Conservation (phyloP, 2,888 invertebrate species). For the Ichneumoninae sp. region DNA sequence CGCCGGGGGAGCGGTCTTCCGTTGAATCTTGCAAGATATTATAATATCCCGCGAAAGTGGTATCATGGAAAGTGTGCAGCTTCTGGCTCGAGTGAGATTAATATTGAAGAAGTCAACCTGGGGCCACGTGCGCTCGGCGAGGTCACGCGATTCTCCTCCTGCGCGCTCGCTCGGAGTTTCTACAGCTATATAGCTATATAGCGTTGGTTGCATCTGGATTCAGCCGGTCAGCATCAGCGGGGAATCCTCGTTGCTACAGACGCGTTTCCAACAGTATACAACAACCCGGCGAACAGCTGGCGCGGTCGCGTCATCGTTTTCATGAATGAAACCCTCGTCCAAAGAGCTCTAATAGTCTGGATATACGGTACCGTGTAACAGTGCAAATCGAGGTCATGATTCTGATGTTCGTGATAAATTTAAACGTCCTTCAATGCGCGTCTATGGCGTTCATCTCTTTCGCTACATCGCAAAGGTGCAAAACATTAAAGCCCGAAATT, state of each 20-base stretch:
- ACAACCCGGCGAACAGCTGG: conserved; percentile 49
- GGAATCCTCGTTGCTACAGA: conserved; percentile 35
- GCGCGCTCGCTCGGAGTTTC: conserved; percentile 2
- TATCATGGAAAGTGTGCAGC: conserved; percentile 3
- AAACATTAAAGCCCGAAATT: too few species aligned
- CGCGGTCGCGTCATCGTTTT: conserved; percentile 48
- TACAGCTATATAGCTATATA: conserved; percentile 16
- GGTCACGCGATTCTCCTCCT: conserved; percentile 40
- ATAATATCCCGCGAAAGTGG: conserved; percentile 18
- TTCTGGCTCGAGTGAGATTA: conserved; percentile 34
- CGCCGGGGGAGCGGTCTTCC: conserved; percentile 1
- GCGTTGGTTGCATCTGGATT: conserved; percentile 30
- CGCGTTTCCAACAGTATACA: conserved; percentile 18
- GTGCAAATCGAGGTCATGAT: conserved; percentile 14
- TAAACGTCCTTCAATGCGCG: background rate
- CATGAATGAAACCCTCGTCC: conserved; percentile 54
- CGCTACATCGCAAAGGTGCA: too few species aligned
- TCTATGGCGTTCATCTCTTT: background rate
- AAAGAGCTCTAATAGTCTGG: conserved; percentile 38
- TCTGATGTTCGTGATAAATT: conserved; percentile 28
- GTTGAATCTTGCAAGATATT: conserved; percentile 5
- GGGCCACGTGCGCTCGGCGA: conserved; percentile 40
- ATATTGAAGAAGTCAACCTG: conserved; percentile 42
- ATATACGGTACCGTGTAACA: conserved; percentile 12
- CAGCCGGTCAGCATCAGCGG: conserved; percentile 45